Percentiles rank a stretch among this genome's conserved stretches.
Evolutionary conservation across 2,113 vertebrate species (phyloP).

Genomic region (Cyprichromis sp.): DNA sequence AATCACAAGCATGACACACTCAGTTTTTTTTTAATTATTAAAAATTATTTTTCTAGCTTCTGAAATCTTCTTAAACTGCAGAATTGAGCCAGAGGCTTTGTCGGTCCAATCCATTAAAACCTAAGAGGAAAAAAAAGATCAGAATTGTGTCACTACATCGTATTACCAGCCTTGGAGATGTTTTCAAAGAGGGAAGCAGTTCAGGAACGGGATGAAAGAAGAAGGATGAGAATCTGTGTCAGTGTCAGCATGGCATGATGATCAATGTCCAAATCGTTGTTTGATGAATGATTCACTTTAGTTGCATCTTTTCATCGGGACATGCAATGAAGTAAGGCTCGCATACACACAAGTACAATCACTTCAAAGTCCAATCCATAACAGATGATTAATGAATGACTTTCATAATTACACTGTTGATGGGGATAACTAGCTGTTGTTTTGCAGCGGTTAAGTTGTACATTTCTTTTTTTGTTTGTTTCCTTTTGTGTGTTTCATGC

Average conservation of each 20-base stretch:
- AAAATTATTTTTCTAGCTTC: not conserved
- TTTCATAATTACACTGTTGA: not conserved
- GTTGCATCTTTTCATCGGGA: not conserved
- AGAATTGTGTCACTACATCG: not conserved
- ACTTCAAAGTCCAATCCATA: not conserved
- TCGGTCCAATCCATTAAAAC: not conserved
- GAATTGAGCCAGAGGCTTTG: not conserved
- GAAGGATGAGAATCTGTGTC: not conserved
- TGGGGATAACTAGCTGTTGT: not conserved
- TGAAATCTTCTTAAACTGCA: not conserved
- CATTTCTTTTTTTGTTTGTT: not conserved
- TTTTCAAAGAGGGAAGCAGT: not conserved
- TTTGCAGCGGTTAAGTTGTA: not conserved
- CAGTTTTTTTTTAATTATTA: not conserved
- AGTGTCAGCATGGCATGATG: not conserved
- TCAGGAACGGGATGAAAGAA: not conserved
- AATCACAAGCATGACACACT: not conserved
- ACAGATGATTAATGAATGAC: not conserved
- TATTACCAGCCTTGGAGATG: not conserved
- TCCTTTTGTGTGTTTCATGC: not conserved
- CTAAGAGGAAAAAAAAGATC: not conserved
- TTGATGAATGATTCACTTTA: conserved; percentile 1
- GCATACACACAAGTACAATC: not conserved
- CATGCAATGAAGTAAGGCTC: not conserved
- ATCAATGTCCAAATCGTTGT: not conserved